Evolutionary conservation across 2,113 vertebrate genomes (phyloP), one percentile per base, ranked within the genome.

Genomic region (Carollia perspicillata): DNA sequence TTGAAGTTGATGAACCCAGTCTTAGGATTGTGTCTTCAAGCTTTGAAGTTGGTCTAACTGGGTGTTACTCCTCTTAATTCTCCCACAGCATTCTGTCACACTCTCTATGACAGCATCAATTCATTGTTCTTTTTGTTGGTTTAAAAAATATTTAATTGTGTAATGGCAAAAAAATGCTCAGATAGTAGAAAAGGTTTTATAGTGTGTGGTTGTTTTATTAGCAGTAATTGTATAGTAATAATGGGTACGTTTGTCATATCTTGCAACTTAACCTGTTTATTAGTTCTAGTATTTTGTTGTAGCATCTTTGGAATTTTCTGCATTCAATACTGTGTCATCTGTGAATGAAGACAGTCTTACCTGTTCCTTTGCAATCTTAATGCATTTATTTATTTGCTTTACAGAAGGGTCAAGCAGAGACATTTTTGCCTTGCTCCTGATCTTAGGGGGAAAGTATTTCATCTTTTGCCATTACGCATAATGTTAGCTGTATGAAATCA

Each of bases 221-320:
- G 11, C 65, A 8, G 5, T 22, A 10, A 2, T 55, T 55, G 44
- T 35, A 58, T 28, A 53, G 33, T 63, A 47, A 79, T 42, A 69
- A 69, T 33, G 40, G 17, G 28, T 63, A 8, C 65, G n/a, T 16
- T 60, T 94, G 47, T 87, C 88, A 5, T 80, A 26, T n/a, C 89
- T 51, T 89, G 7, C 66, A 58, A 55, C 10, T 49, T 89, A 33
- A 35, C 63, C 14, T 86, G 42, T 77, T 89, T 65, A 71, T 86
- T 91, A 74, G 30, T 75, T 85, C 42, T 58, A 47, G 20, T 66
- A 66, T 44, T 42, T 89, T 96, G 65, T 44, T 65, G 30, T 44
- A 49, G 66, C 87, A 75, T 81, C 58, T 71, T 83, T 89, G 37
- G 51, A 30, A 78, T 94, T 72, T 94, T 96, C n/a, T 93, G 37